A percentile compares a stretch with the other conserved stretches of the same genome.
Evolutionary conservation across 1,140 invertebrate species (phyloP).

Genomic region (Battus philenor): DNA sequence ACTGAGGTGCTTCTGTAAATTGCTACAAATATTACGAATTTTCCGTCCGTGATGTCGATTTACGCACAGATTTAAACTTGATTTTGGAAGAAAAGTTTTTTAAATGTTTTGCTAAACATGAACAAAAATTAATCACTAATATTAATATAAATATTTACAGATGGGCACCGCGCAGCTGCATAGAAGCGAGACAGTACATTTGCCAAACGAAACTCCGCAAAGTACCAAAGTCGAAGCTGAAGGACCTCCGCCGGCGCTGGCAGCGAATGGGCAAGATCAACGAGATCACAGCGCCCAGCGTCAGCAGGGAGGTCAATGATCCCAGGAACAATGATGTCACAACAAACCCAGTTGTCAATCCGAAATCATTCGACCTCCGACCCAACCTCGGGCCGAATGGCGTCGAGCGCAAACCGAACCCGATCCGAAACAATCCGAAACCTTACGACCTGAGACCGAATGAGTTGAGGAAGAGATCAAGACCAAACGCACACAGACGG

Average conservation of each 20-base stretch:
- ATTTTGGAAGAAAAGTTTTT: too few relatives aligned
- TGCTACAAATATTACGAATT: too few relatives aligned
- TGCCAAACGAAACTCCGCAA: conserved; percentile 78
- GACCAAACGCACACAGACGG: conserved; percentile 35
- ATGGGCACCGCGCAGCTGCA: conserved; percentile 79
- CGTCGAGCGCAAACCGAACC: conserved; percentile 20
- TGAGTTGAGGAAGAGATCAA: conserved; percentile 42
- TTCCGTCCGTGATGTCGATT: too few relatives aligned
- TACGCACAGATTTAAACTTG: too few relatives aligned
- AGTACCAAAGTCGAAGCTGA: conserved; percentile 58
- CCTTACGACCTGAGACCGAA: conserved; percentile 36
- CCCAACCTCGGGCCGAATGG: conserved; percentile 33
- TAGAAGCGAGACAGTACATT: conserved; percentile 79
- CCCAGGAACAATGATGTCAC: conserved; percentile 54
- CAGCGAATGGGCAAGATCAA: conserved; percentile 69
- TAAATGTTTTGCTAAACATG: too few relatives aligned
- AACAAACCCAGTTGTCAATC: conserved; percentile 43
- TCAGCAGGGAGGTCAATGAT: conserved; percentile 55
- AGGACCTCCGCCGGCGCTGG: conserved; percentile 54
- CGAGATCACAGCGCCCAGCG: conserved; percentile 65
- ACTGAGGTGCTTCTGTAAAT: too few relatives aligned
- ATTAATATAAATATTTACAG: conserved; percentile 43
- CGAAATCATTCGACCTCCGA: conserved; percentile 54
- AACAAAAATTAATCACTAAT: too few relatives aligned
- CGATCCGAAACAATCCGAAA: conserved; percentile 29